Base-by-base conservation (phyloP, 2,797 vertebrate genomes). In the Labeo calbasu region DNA sequence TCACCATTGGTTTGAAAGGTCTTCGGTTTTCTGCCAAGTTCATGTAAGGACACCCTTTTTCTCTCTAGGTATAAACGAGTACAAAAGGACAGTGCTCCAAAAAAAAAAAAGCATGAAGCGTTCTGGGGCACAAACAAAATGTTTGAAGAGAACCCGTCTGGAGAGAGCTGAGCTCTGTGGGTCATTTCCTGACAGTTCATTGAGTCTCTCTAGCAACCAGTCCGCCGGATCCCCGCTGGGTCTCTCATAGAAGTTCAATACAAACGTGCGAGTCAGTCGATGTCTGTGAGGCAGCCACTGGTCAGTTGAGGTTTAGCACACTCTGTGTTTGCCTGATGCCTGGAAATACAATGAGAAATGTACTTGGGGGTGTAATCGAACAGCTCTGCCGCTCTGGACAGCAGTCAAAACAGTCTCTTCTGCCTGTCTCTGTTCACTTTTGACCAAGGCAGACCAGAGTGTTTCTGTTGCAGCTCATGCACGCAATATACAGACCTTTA, bases 181-280 rank as follows among this genome's bases (percentile, higher is more conserved):
- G 79, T 87, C 57, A 43, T 87, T 82, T 84, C 83, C 81, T 82
- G 79, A 63, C 46, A 53, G 80, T 50, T 65, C 55, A 77, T 65
- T 59, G 63, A 77, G 65, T 71, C 71, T 86, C 63, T 77, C 17
- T 53, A 71, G 61, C 86, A 87, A 84, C 86, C 80, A 81, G 40
- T 40, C 81, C 40, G 75, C 53, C 73, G 25, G 61, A 77, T 83
- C 82, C 85, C 86, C 53, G 83, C 86, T 87, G 81, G 53, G 51
- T 25, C 84, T 81, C 84, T 84, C 81, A 86, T 68, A 83, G 81
- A 86, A 88, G 86, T 88, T 88, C 85, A 78, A 88, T 87, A 68
- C 53, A 50, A 82, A 86, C 85, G 79, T 88, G 81, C 32, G 71
- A 87, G 77, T 46, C 71, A n/a, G 82, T 88, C 85, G 71, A 89